Evolutionary conservation across 2,113 vertebrate genomes (phyloP).

Genomic region (Psittacus erithacus): DNA sequence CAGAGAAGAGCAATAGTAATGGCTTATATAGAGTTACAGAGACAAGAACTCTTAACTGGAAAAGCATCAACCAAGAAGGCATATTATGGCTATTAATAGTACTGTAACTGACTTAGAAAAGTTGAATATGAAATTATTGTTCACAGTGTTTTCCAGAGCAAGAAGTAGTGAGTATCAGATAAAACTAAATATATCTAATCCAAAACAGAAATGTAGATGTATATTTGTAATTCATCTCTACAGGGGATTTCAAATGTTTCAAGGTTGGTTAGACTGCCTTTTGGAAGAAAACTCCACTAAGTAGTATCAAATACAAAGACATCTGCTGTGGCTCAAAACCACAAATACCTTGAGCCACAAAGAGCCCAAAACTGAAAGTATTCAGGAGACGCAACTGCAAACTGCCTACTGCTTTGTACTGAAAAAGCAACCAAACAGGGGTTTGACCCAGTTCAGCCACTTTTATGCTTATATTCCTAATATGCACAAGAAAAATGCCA

Average conservation of each 20-base stretch:
- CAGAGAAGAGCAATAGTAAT: background rate
- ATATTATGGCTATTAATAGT: background rate
- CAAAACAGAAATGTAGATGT: background rate
- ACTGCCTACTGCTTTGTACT: background rate
- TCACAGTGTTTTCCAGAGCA: background rate
- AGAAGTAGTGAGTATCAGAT: background rate
- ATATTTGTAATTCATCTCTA: background rate
- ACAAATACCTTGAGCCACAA: background rate
- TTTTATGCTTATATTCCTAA: background rate
- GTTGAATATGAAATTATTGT: background rate
- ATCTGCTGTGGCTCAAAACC: background rate
- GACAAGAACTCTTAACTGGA: background rate
- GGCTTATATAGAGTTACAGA: fast-evolving
- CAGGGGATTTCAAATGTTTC: background rate
- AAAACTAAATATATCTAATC: background rate
- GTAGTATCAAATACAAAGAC: background rate
- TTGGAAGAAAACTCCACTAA: background rate
- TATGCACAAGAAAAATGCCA: background rate
- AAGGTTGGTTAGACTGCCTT: background rate
- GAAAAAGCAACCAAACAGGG: background rate
- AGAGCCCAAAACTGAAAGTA: background rate
- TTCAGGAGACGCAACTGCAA: background rate
- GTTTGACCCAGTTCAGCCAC: background rate
- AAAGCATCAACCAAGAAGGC: background rate
- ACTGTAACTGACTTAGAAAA: background rate